Base-by-base conservation (phyloP, 2,888 invertebrate species). In the Drosophila tanythrix region DNA sequence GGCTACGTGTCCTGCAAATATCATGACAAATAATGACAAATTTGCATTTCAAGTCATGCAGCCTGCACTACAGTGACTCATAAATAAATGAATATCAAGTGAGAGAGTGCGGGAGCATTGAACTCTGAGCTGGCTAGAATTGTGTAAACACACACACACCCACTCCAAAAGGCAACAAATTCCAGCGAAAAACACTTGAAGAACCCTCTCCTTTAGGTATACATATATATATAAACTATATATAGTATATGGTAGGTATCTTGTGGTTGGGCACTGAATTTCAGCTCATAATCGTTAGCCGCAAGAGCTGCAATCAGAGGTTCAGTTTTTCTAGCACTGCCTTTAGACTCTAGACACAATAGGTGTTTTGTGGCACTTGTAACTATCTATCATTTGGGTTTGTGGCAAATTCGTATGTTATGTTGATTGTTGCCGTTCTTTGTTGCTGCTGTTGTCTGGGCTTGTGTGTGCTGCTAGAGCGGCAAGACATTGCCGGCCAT, bases 11-110 rank as follows among this genome's bases (percentile, higher is more conserved):
- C 68, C 67, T 51, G 74, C 68, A 74, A 74, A 76, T 82, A 70
- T 70, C 86, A 70, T 85, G 84, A 86, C 84, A 84, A 81, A 86
- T 81, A 79, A 74, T 85, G 88, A 77, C 89, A 85, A 86, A 81
- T 86, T 76, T 76, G 70, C 88, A 72, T 81, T 78, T 78, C 70
- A 70, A 79, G 79, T 71, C 83, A 76, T 69, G 82, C 85, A 75
- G 72, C n/a, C 62, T 67, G 68, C 61, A 60, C 61, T 29, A 50
- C 50, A 68, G 68, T 79, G 78, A 78, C 62, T 70, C 80, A 83
- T 85, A 88, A 84, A 88, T 85, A 82, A 43, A 57, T 75, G 73
- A 75, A 77, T 83, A 86, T 71, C 81, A 83, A 74, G 21, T n/a
- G 55, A 55, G 31, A 71, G 60, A 21, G 56, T 38, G 46, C 46